Percentiles rank a stretch among this genome's conserved stretches.
Evolutionary conservation across 1,140 invertebrate genomes (phyloP).

Genomic region (Drosophila santomea): DNA sequence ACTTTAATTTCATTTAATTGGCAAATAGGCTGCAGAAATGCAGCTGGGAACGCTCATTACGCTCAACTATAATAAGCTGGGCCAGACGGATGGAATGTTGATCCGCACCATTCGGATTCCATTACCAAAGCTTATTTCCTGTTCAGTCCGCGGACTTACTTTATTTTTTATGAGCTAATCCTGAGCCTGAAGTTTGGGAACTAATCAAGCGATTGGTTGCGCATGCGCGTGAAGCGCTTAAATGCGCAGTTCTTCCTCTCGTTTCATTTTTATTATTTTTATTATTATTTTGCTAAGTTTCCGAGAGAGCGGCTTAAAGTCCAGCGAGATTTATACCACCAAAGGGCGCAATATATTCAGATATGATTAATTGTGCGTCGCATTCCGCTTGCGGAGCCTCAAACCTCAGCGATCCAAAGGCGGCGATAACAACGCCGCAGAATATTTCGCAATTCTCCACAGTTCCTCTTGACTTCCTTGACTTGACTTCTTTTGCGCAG

Average conservation of each 20-base stretch:
- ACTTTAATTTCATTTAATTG: conserved; percentile 66
- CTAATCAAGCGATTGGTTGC: conserved; percentile 84
- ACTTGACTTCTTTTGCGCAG: conserved; percentile 4
- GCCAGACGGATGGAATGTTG: conserved; percentile 25
- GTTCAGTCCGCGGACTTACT: conserved; percentile 11
- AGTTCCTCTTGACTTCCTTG: conserved; percentile 11
- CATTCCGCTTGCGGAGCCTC: conserved; percentile 28
- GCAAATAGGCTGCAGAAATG: conserved; percentile 46
- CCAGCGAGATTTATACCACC: conserved; percentile 69
- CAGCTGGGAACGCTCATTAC: conserved; percentile 38
- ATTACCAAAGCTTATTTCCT: conserved; percentile 64
- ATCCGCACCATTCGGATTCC: conserved; percentile 31
- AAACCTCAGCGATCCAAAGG: conserved; percentile 47
- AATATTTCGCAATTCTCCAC: conserved; percentile 61
- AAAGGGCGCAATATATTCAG: conserved; percentile 72
- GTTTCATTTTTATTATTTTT: conserved; percentile 4
- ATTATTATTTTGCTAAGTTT: background rate
- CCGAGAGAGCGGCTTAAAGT: conserved; percentile 50
- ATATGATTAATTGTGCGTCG: conserved; percentile 75
- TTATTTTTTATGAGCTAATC: conserved; percentile 15
- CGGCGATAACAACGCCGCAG: conserved; percentile 60
- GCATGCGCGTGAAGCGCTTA: conserved; percentile 74
- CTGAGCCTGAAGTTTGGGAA: conserved; percentile 40
- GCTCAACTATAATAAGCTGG: conserved; percentile 26
- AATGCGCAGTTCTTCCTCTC: conserved; percentile 18